phyloP scores from a whole-genome alignment of 2,888 invertebrate genomes.

The Ornithoptera priamus region DNA sequence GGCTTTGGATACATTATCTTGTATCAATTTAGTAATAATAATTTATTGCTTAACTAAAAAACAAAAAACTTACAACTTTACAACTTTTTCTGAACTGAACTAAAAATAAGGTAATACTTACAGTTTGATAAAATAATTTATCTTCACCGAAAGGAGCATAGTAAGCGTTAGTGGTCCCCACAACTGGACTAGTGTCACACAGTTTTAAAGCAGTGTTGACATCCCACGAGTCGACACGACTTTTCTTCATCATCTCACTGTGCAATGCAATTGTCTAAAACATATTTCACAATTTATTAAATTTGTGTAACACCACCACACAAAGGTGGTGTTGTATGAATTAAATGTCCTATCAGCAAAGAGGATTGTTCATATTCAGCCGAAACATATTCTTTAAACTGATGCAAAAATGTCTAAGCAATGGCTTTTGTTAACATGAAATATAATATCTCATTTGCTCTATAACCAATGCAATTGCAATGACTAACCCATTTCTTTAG shows the following conservation, averaged over 20 bases:
- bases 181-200: constrained; percentile 65
- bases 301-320: not conserved
- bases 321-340: not conserved
- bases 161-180: constrained; percentile 56
- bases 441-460: too few relatives aligned
- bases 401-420: not conserved
- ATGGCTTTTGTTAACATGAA: too few relatives aligned
- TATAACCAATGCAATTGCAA: too few relatives aligned
- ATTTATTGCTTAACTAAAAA: too few relatives aligned
- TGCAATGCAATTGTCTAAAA: constrained; percentile 71
- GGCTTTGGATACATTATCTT: too few relatives aligned
- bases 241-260: constrained; percentile 71
- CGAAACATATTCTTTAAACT: too few relatives aligned
- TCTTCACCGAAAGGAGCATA: constrained; percentile 65
- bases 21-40: too few relatives aligned
- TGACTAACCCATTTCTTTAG: too few relatives aligned
- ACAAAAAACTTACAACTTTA: too few relatives aligned
- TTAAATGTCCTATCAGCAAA: not conserved
- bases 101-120: constrained; percentile 38
- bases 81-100: too few relatives aligned
- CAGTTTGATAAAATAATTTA: constrained; percentile 63
- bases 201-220: constrained; percentile 63
- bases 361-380: not conserved
- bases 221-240: constrained; percentile 67
- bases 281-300: not conserved